A percentile compares a stretch with the other conserved stretches of the same genome.
Conservation (phyloP, 2,888 invertebrate genomes). For the Nomada lathburiana region DNA sequence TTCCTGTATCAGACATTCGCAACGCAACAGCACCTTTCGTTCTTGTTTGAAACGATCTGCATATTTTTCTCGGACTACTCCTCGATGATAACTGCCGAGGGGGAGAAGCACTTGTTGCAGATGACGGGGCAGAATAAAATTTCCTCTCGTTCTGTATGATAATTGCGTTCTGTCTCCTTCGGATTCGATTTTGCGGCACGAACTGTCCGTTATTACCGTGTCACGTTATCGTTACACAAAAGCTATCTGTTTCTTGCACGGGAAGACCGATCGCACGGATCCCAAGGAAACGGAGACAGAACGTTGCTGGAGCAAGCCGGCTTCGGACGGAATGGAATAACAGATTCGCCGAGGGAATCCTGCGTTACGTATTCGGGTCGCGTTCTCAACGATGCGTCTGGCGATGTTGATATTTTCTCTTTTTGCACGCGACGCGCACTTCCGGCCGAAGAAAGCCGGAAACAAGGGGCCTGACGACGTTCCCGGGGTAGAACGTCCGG, state of each 20-base stretch:
- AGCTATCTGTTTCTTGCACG: neutral
- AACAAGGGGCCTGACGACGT: conserved; percentile 30
- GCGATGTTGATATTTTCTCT: conserved; percentile 5
- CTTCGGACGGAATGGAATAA: conserved; percentile 1
- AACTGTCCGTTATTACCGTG: neutral
- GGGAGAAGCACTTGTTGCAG: conserved; percentile 11
- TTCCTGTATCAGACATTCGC: no score
- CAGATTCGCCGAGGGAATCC: conserved; percentile 19
- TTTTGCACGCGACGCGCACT: neutral
- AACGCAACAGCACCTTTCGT: no score
- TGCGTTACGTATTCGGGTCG: conserved; percentile 22
- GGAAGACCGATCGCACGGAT: neutral
- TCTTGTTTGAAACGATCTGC: no score
- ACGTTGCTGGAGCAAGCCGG: neutral
- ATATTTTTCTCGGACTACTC: no score
- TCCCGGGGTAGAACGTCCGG: conserved; percentile 3
- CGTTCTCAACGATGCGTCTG: conserved; percentile 7
- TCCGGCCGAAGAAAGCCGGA: conserved; percentile 9
- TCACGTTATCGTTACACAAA: neutral
- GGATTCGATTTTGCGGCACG: neutral
- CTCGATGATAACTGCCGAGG: no score
- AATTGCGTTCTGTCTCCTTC: neutral
- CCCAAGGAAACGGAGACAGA: neutral
- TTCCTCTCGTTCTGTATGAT: no score
- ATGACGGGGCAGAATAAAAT: neutral